Evolutionary conservation across 2,888 invertebrate genomes (phyloP).

Genomic region (Pandemis corylana): DNA sequence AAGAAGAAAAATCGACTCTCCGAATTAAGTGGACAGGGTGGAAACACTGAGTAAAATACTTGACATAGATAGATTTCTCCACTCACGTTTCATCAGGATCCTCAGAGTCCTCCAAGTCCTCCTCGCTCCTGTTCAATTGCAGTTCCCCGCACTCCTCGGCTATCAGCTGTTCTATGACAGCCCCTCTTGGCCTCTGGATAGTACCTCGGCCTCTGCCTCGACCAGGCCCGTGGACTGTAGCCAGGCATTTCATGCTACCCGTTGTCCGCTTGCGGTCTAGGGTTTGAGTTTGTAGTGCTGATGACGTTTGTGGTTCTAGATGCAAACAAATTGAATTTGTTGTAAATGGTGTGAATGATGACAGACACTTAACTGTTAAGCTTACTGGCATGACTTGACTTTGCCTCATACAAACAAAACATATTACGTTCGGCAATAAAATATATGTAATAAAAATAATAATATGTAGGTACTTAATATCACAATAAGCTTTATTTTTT

Average conservation of each 20-base stretch:
- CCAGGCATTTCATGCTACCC: slow-evolving; percentile 69
- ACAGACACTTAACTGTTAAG: neutral
- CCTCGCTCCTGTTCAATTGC: slow-evolving; percentile 75
- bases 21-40: no score
- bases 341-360: neutral
- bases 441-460: no score
- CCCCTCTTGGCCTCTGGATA: slow-evolving; percentile 72
- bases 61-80: neutral
- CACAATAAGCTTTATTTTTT: no score
- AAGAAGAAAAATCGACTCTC: no score
- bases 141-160: slow-evolving; percentile 79
- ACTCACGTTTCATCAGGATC: slow-evolving; percentile 84
- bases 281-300: slow-evolving; percentile 80
- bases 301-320: slow-evolving; percentile 78
- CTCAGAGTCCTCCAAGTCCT: slow-evolving; percentile 86
- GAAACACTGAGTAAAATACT: neutral
- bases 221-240: slow-evolving; percentile 73
- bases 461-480: no score
- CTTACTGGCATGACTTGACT: no score
- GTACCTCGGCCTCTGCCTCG: slow-evolving; percentile 65
- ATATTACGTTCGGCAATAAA: no score
- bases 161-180: slow-evolving; percentile 76
- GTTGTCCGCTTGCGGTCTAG: slow-evolving; percentile 70
- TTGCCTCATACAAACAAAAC: no score
- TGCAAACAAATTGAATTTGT: slow-evolving; percentile 27